Evolutionary conservation across 2,888 invertebrate genomes (phyloP), one percentile per base, ranked within the genome.

Genomic region (Ellobium chinense): DNA sequence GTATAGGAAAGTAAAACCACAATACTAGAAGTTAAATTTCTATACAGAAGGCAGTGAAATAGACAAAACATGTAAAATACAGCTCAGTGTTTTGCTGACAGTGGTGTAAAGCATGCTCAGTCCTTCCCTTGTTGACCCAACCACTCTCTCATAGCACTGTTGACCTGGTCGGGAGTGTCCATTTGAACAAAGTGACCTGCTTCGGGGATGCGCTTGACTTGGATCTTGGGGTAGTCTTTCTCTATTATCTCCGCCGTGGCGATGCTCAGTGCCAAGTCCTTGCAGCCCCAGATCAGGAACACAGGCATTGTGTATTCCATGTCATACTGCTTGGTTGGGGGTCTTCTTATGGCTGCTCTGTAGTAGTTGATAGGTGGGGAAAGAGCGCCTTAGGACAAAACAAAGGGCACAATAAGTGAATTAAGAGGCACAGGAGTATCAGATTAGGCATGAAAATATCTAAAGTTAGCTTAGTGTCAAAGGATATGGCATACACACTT

Each of bases 181-280:
- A 96, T 95, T 87, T 96, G 96, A 0, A 96, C 96, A 93, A 95
- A 96, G 92, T 96, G 96, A 34, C 95, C 95, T 4, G 95, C 94
- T 93, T 94, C 95, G 31, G 95, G 94, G 79, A 95, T 94, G 88
- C 94, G 95, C 85, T 96, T 95, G 0, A 95, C 94, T 24, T 95
- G 95, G 85, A 94, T 94, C 1, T 62, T 46, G 1, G 80, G 80
- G 29, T 63, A 56, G 18, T 31, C n/a, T 9, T 65, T 27, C 37
- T 65, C 66, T 9, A 74, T 37, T n/a, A 54, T 1, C 18, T 66
- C 68, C 9, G 87, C 84, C 31, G 88, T 37, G 1, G 82, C 86
- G 31, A 73, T 80, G n/a, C 85, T 82, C 31, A 90, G 77, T 21
- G 84, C 86, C 29, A 72, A 18, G 60, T 90, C 89, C 21, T 85